A percentile compares a stretch with the other conserved stretches of the same genome.
These are phyloP conservation scores for Anastrepha obliqua DNA, from an alignment of 1,140 invertebrate genomes.

Conservation along the genomic window DNA sequence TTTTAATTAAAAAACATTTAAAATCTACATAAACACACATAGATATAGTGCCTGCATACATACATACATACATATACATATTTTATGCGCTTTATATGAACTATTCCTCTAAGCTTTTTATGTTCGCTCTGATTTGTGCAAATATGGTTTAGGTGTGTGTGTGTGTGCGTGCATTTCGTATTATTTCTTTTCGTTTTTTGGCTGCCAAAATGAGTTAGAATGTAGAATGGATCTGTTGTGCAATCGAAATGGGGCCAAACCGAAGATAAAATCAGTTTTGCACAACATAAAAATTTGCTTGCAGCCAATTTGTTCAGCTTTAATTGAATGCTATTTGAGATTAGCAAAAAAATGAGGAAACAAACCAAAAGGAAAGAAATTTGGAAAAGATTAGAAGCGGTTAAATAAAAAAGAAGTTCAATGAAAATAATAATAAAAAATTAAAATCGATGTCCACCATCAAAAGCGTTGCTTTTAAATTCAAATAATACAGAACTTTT, in stretches of 20 bases:
- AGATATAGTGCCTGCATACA: background rate
- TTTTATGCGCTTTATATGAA: background rate
- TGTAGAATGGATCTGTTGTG: background rate
- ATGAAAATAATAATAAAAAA: background rate
- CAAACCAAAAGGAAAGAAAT: background rate
- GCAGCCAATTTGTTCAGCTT: background rate
- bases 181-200: background rate
- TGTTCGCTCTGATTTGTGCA: background rate
- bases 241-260: background rate
- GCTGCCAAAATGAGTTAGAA: background rate
- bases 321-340: background rate
- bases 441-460: background rate
- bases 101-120: background rate
- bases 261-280: slow-evolving; percentile 14
- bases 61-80: background rate
- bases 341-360: background rate
- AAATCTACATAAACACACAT: background rate
- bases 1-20: slow-evolving; percentile 21
- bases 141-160: background rate
- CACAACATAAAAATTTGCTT: background rate
- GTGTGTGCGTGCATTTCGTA: background rate
- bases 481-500: too few species aligned
- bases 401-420: too few species aligned
- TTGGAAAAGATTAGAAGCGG: too few species aligned
- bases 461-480: too few species aligned